A percentile compares a stretch with the other conserved stretches of the same genome.
These are phyloP conservation scores for Ara ararauna DNA, from an alignment of 2,797 vertebrate species.

Conservation along the genomic window DNA sequence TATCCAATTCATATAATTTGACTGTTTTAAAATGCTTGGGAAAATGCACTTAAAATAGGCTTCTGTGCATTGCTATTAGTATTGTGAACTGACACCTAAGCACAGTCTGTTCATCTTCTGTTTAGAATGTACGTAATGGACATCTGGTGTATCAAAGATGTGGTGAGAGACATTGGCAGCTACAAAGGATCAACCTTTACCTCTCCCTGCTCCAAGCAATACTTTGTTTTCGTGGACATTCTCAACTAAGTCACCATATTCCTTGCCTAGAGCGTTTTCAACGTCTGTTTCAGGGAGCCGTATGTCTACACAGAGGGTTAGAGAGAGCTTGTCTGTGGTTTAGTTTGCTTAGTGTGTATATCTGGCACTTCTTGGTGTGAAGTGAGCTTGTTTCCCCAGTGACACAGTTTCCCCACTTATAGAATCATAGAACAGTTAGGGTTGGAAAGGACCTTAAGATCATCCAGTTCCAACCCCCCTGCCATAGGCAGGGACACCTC, in stretches of 20 bases:
- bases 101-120: background rate
- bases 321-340: background rate
- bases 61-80: background rate
- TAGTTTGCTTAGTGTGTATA: background rate
- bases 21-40: background rate
- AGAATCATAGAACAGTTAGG: no score
- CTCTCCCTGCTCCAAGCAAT: background rate
- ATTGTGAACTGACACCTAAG: background rate
- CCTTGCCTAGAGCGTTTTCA: background rate
- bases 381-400: background rate
- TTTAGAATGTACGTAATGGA: constrained; percentile 16
- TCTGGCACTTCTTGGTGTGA: background rate
- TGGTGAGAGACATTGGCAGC: background rate
- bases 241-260: background rate
- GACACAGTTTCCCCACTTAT: background rate
- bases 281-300: background rate
- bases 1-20: background rate
- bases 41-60: background rate
- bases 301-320: background rate
- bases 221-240: background rate
- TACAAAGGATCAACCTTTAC: background rate
- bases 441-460: no score
- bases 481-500: no score
- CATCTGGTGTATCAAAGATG: constrained; percentile 12
- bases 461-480: no score